Conservation (phyloP, 1,140 invertebrate genomes). For the Nephotettix cincticeps region DNA sequence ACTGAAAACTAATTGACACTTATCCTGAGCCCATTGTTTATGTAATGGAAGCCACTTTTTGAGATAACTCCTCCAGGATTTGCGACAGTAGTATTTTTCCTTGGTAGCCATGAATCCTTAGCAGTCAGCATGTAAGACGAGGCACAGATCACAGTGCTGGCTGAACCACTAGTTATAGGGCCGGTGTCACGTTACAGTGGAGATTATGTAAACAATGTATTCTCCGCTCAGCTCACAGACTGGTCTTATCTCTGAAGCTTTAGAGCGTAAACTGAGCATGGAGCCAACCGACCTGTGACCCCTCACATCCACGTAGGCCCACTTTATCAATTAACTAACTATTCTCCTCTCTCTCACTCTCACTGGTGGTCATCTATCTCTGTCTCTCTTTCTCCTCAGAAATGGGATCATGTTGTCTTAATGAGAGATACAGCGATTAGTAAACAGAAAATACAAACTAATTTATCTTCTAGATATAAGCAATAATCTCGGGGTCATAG, state of each 20-base stretch:
- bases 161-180: neutral
- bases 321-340: conserved; percentile 20
- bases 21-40: neutral
- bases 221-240: too few relatives aligned
- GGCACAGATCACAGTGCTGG: neutral
- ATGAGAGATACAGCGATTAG: too few relatives aligned
- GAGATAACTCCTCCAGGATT: conserved; percentile 13
- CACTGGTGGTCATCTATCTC: too few relatives aligned
- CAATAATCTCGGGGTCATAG: neutral
- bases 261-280: too few relatives aligned
- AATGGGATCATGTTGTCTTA: too few relatives aligned
- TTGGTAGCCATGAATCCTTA: neutral
- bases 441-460: neutral
- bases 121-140: too few relatives aligned
- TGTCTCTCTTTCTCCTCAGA: too few relatives aligned
- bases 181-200: neutral
- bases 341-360: neutral
- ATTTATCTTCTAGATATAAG: neutral
- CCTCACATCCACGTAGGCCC: neutral
- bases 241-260: too few relatives aligned
- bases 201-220: neutral
- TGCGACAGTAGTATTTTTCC: conserved; percentile 8
- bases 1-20: neutral
- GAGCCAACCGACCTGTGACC: neutral
- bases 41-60: neutral